Conservation (phyloP, 2,888 invertebrate genomes). For the Yponomeuta evonymella region DNA sequence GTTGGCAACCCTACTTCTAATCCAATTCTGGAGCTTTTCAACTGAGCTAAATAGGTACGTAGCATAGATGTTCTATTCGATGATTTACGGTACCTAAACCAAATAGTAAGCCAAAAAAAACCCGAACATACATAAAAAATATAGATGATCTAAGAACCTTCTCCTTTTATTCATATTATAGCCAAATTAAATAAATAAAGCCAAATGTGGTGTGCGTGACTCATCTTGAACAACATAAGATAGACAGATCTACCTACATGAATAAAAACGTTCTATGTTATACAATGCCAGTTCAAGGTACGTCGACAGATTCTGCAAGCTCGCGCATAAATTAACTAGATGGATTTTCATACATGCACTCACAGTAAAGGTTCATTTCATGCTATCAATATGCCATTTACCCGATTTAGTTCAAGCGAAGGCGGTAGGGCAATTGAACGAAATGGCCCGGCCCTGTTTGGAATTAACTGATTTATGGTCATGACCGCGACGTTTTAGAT, state of each 20-base stretch:
- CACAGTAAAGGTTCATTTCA: background rate
- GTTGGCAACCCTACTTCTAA: no score
- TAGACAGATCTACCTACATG: background rate
- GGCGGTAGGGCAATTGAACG: conserved; percentile 18
- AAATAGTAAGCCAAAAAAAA: no score
- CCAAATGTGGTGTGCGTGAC: no score
- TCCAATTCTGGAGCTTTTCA: no score
- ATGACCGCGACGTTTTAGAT: conserved; percentile 1
- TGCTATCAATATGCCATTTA: conserved; percentile 8
- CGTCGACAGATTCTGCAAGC: background rate
- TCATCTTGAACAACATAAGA: no score
- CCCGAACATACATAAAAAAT: no score
- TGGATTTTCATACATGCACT: conserved; percentile 12
- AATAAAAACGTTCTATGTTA: background rate
- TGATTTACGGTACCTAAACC: no score
- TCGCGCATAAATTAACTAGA: conserved; percentile 14
- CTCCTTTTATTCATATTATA: no score
- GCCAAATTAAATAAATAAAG: no score
- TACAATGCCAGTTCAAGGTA: background rate
- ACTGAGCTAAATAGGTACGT: no score
- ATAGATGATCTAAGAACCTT: no score
- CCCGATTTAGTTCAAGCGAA: conserved; percentile 16
- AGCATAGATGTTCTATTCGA: no score
- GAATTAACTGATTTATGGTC: conserved; percentile 13
- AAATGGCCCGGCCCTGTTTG: conserved; percentile 2